Base-by-base conservation (phyloP, 2,113 vertebrate genomes). In the Mustela nigripes region DNA sequence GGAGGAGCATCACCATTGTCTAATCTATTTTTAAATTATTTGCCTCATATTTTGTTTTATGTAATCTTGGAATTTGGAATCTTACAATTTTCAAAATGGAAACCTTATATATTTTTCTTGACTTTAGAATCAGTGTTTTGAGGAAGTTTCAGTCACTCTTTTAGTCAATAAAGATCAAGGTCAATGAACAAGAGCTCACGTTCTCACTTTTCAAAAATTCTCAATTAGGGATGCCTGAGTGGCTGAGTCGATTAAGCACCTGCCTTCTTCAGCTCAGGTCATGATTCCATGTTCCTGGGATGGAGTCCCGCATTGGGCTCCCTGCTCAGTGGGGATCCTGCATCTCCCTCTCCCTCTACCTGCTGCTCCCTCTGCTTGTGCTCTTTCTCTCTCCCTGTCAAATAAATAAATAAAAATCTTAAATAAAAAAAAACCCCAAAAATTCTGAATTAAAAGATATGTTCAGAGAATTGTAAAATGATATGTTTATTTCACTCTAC, bases 171-270 rank as follows among this genome's bases (percentile, higher is more conserved):
- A 94, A 94, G 76, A 71, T 92, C 11, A 89, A 36, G 39, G 53
- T 63, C 0, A 45, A 11, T 91, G 42, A 96, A 53, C 36, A 73
- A 76, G 24, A 63, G 19, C 8, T 81, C 7, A 56, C 63, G 14
- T 69, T 87, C 15, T 96, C 67, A 62, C 78, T 97, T 93, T 31
- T 79, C 21, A 88, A 67, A 90, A 92, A 79, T 71, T 79, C 18
- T 94, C n/a, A 91, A 65, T 73, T 91, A 69, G 58, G 58, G 19
- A 22, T 22, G 58, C 58, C 19, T 58, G 58, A 22, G 58, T 58
- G 58, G 58, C 58, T 22, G 4, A 58, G 58, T 58, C 2, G 2
- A 22, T 58, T 8, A 22, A 56, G 53, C 53, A 5, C 5, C 16
- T 8, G 58, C 58, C 58, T 58, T 22, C 58, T 58, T 22, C 58